Base-by-base conservation (phyloP, 2,113 vertebrate species). In the Tupaia tana region DNA sequence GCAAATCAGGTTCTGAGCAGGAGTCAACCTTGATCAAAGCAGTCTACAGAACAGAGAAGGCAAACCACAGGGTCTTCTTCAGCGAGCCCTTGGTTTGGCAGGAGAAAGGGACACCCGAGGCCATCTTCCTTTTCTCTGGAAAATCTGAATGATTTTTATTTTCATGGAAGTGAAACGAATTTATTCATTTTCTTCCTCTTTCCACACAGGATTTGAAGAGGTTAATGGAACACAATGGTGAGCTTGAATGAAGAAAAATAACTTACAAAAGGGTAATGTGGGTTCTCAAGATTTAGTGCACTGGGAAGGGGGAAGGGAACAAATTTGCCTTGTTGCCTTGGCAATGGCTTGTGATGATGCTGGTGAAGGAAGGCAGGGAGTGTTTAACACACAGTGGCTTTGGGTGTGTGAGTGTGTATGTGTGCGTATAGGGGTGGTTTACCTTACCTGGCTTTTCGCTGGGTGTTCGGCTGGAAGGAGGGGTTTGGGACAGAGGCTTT, bases 131-230 rank as follows among this genome's bases (percentile, higher is more conserved):
- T 54, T 25, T 24, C 29, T 22, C 14, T 59, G 22, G 9, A 59
- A 84, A 71, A 75, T 78, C 29, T 29, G 10, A 80, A 24, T 77
- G 14, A 24, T 6, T 74, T 85, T 90, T 34, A 86, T 71, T 87
- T 93, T 93, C 83, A 79, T 74, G 86, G 85, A 87, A 95, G 92
- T 79, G 70, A 93, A 95, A 78, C 61, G 27, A 91, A 75, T 56
- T 80, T 59, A 85, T 59, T 90, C 29, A 64, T 58, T 86, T 13
- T 24, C n/a, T 64, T 93, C 20, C 56, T 91, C 3, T 88, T 90
- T 54, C 43, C 11, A 24, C 75, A 96, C 92, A 43, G 7, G 27
- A n/a, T 66, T 69, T 81, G 16, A 80, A 89, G 84, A 83, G 66
- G n/a, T 87, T 87, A 81, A 24, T 90, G 59, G 81, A 61, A 64